Percentiles rank a stretch among this genome's conserved stretches.
These are phyloP conservation scores for Myotis davidii DNA, from an alignment of 2,113 vertebrate genomes.

Conservation along the genomic window DNA sequence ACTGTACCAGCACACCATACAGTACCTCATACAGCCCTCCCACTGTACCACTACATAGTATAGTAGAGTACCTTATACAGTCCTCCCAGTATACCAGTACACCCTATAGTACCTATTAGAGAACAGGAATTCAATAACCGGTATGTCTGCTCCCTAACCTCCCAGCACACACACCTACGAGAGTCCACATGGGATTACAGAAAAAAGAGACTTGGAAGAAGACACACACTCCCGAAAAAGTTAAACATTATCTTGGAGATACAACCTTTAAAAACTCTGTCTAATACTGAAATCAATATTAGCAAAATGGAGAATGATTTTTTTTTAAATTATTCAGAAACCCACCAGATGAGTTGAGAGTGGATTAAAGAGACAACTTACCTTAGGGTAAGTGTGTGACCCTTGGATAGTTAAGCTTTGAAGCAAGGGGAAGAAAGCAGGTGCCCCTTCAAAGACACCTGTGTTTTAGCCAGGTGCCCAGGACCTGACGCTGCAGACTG, in stretches of 20 bases:
- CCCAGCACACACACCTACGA: not conserved
- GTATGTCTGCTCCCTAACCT: rapidly evolving
- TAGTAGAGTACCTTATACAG: no score
- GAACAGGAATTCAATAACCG: not conserved
- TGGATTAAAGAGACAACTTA: not conserved
- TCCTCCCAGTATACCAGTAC: not conserved
- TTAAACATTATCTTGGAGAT: not conserved
- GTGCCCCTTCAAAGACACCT: not conserved
- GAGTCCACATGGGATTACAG: not conserved
- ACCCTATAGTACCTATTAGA: no score
- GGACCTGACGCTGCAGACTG: not conserved
- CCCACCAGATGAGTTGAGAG: not conserved
- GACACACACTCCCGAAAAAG: not conserved
- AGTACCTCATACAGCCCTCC: no score
- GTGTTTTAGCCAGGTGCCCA: rapidly evolving
- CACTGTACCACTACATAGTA: no score
- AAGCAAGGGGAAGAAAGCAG: not conserved
- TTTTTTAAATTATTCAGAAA: not conserved
- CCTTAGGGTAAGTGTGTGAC: not conserved
- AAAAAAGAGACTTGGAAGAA: not conserved
- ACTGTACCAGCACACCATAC: no score
- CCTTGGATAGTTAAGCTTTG: not conserved
- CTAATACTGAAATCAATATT: not conserved
- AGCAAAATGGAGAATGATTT: not conserved
- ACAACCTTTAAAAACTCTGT: not conserved